Percentiles rank a stretch among this genome's conserved stretches.
Conservation (phyloP, 2,888 invertebrate species). For the Sepioteuthis lessoniana region DNA sequence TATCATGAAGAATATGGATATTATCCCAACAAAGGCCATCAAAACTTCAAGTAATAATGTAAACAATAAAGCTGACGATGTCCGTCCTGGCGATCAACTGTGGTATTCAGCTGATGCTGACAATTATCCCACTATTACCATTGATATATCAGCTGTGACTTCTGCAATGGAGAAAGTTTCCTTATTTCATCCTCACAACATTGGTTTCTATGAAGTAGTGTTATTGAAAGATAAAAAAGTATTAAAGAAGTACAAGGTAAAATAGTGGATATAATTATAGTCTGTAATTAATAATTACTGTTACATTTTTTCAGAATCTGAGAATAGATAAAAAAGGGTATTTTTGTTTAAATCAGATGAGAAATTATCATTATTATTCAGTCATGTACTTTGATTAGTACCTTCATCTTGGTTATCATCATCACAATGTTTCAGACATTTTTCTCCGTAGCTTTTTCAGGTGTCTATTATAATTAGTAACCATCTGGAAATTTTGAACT, state of each 20-base stretch:
- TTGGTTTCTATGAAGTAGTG: not conserved
- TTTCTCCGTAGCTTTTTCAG: no score
- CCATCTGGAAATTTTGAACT: no score
- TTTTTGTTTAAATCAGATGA: no score
- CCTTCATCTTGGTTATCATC: no score
- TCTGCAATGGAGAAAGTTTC: conserved; percentile 45
- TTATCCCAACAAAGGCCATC: conserved; percentile 16
- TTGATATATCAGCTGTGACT: conserved; percentile 37
- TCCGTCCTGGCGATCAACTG: not conserved
- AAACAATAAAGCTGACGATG: not conserved
- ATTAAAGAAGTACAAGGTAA: conserved; percentile 46
- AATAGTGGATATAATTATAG: not conserved
- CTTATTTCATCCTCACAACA: not conserved
- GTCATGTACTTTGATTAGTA: no score
- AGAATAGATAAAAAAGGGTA: no score
- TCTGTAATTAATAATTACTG: no score
- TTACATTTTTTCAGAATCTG: no score
- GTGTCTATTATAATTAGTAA: no score
- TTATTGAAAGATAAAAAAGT: not conserved
- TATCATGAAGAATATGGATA: conserved; percentile 35
- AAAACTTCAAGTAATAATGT: conserved; percentile 34
- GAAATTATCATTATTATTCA: no score
- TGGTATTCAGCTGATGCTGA: conserved; percentile 43
- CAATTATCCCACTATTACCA: not conserved
- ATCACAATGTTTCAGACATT: no score